These are phyloP conservation scores for Anastrepha ludens DNA, from an alignment of 1,140 invertebrate species.

Conservation along the genomic window DNA sequence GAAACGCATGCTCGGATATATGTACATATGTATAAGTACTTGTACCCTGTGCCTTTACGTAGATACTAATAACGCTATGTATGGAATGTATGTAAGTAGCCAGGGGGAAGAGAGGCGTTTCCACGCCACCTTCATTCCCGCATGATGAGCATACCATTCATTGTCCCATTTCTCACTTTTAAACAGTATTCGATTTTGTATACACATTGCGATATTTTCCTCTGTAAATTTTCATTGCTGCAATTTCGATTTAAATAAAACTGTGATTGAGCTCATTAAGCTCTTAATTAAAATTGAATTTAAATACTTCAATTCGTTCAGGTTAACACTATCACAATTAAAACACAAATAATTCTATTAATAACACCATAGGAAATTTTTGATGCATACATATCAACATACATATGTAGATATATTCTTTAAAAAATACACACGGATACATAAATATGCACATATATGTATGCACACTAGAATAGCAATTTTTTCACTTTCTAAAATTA, in stretches of 20 bases:
- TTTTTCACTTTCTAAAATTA: constrained; percentile 31
- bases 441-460: not conserved
- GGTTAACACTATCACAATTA: constrained; percentile 33
- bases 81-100: not conserved
- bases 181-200: constrained; percentile 37
- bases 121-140: not conserved
- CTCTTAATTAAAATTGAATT: constrained; percentile 26
- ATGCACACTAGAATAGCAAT: not conserved
- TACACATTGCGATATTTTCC: constrained; percentile 40
- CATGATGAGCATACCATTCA: not conserved
- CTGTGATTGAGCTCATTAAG: not conserved
- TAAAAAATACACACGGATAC: not conserved
- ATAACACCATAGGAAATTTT: constrained; percentile 31
- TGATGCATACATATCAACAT: not conserved
- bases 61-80: not conserved
- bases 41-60: not conserved
- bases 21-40: no score
- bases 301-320: not conserved
- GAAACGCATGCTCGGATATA: constrained; percentile 28
- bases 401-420: not conserved
- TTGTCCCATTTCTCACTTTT: not conserved
- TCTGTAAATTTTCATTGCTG: not conserved
- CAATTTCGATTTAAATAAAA: not conserved
- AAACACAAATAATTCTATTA: constrained; percentile 51
- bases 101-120: constrained; percentile 24